phyloP scores from a whole-genome alignment of 2,888 invertebrate genomes.

The Apamea monoglypha region DNA sequence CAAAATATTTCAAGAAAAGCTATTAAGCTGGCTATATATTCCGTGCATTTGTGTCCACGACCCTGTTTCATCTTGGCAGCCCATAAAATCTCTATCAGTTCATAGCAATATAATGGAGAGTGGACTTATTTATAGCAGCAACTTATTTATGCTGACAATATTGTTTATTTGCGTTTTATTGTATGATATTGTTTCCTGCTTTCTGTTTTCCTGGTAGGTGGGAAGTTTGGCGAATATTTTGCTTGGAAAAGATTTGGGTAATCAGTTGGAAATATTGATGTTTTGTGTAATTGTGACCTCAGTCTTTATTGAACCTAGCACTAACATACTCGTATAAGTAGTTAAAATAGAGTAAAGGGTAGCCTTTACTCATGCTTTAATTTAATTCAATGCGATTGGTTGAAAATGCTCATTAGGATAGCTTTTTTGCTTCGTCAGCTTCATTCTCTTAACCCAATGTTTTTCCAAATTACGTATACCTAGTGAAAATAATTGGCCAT shows the following conservation, averaged over 20 bases:
- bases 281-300: not conserved
- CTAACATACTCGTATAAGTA: not conserved
- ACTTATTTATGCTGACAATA: slow-evolving; percentile 61
- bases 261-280: not conserved
- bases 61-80: slow-evolving; percentile 67
- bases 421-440: not conserved
- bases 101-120: slow-evolving; percentile 76
- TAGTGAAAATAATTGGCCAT: not conserved
- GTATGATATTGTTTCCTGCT: slow-evolving; percentile 44
- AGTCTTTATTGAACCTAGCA: not conserved
- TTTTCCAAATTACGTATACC: not conserved
- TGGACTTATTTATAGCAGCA: slow-evolving; percentile 58
- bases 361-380: not conserved
- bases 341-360: too few species aligned
- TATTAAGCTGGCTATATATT: slow-evolving; percentile 72
- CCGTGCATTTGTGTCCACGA: slow-evolving; percentile 63
- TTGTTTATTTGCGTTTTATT: slow-evolving; percentile 62
- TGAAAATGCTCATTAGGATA: not conserved
- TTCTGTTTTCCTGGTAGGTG: slow-evolving; percentile 38
- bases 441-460: not conserved
- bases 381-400: not conserved
- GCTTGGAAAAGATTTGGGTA: slow-evolving; percentile 3
- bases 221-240: slow-evolving; percentile 11
- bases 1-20: slow-evolving; percentile 68
- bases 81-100: slow-evolving; percentile 71